Evolutionary conservation across 2,797 vertebrate species (phyloP).

Genomic region (Ctenochaetus hawaiiensis): DNA sequence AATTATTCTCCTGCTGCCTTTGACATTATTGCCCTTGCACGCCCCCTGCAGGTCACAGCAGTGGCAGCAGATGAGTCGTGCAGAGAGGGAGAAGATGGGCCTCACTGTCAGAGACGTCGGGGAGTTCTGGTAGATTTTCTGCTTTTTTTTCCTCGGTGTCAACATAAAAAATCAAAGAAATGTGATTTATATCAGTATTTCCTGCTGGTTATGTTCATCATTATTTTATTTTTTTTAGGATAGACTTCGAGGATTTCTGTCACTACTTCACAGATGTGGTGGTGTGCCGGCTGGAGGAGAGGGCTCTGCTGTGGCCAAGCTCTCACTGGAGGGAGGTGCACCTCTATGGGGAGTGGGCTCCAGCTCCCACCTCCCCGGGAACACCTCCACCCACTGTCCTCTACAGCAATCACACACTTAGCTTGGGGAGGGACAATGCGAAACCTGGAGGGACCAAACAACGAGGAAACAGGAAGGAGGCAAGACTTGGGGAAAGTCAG

Average conservation of each 20-base stretch:
- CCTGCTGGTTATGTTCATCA: not conserved
- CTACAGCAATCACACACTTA: conserved; percentile 22
- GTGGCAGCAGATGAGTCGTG: conserved; percentile 84
- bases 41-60: conserved; percentile 82
- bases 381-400: not conserved
- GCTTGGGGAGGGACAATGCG: conserved; percentile 21
- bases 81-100: conserved; percentile 85
- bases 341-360: conserved; percentile 80
- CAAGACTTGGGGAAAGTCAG: conserved; percentile 70
- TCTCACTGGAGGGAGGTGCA: conserved; percentile 84
- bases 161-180: not conserved
- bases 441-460: conserved; percentile 41
- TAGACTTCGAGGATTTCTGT: conserved; percentile 89
- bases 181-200: not conserved
- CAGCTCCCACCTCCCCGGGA: conserved; percentile 43
- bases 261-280: conserved; percentile 88
- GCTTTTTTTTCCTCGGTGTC: not conserved
- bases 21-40: conserved; percentile 32
- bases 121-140: conserved; percentile 85
- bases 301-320: conserved; percentile 79
- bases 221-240: conserved; percentile 73
- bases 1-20: not conserved
- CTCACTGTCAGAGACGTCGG: conserved; percentile 86
- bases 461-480: conserved; percentile 76
- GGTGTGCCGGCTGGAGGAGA: conserved; percentile 85